phyloP scores from a whole-genome alignment of 2,797 vertebrate species.

The Thamnophis elegans region DNA sequence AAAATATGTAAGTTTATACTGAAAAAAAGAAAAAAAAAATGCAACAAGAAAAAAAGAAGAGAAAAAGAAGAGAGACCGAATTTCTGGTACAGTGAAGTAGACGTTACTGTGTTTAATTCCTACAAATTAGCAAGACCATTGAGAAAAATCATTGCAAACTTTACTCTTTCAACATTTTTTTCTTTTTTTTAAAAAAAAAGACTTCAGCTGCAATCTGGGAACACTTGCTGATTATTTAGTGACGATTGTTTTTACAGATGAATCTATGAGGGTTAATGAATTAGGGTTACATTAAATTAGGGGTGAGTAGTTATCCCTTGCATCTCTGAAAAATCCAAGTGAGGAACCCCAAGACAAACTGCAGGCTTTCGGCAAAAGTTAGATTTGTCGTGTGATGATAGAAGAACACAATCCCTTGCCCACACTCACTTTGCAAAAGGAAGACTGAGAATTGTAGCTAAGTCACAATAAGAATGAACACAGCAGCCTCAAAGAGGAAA shows the following conservation, averaged over 20 bases:
- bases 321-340: neutral
- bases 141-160: neutral
- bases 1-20: too few relatives aligned
- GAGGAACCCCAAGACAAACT: neutral
- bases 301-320: neutral
- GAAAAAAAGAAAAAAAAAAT: too few relatives aligned
- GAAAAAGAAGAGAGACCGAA: too few relatives aligned
- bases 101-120: neutral
- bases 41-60: too few relatives aligned
- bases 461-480: slow-evolving; percentile 35
- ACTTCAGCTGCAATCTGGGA: neutral
- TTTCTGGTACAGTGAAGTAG: neutral
- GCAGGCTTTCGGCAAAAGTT: slow-evolving; percentile 35
- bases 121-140: neutral
- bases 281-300: neutral
- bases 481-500: neutral
- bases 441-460: slow-evolving; percentile 28
- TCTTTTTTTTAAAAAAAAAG: too few relatives aligned
- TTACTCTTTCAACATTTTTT: neutral
- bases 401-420: slow-evolving; percentile 38
- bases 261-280: neutral
- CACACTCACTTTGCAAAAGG: slow-evolving; percentile 25
- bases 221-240: neutral
- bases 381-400: neutral
- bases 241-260: neutral